Evolutionary conservation across 2,888 invertebrate species (phyloP), one percentile per base, ranked within the genome.

Genomic region (Imbricaverruca yamaguchii): DNA sequence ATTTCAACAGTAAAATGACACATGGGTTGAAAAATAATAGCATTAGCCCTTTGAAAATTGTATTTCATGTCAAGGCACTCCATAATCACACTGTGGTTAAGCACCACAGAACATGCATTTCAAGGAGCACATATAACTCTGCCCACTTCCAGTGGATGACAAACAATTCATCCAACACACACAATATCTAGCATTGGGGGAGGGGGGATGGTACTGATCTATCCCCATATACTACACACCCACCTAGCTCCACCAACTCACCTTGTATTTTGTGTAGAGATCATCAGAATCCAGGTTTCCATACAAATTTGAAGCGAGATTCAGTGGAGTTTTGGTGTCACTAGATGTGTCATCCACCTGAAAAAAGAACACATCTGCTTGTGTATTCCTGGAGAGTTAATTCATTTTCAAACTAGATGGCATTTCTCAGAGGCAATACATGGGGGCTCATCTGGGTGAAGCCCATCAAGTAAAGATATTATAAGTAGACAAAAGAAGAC

Each of bases 191-290:
- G 8, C 10, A 9, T 23, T 65, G 7, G n/a, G 6, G 13, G 23
- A 65, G 12, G 65, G 67, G 67, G 13, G 2, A 67, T 10, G 8
- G 8, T 67, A 18, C 18, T 63, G 63, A 61, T 15, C 61, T 15
- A 18, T 3, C 18, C 61, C 8, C 61, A 18, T 13, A 61, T 18
- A 18, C 7, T 8, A 7, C 13, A 15, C 8, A 61, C 15, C 7
- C 15, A 61, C 12, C 13, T 61, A 61, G 13, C 61, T 39, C 39
- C 39, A 39, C 39, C 39, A 39, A 39, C 39, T 69, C 89, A 94
- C 94, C 92, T 97, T 98, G 86, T 94, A 97, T 88, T 96, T 96
- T 21, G 96, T 96, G 87, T 97, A 98, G 80, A 97, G 89, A 89
- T 98, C 98, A 88, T 97, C 96, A 74, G 93, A 90, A 87, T 97